These are phyloP conservation scores for Rhizoglyphus robini DNA, from an alignment of 1,140 invertebrate genomes.

Conservation along the genomic window DNA sequence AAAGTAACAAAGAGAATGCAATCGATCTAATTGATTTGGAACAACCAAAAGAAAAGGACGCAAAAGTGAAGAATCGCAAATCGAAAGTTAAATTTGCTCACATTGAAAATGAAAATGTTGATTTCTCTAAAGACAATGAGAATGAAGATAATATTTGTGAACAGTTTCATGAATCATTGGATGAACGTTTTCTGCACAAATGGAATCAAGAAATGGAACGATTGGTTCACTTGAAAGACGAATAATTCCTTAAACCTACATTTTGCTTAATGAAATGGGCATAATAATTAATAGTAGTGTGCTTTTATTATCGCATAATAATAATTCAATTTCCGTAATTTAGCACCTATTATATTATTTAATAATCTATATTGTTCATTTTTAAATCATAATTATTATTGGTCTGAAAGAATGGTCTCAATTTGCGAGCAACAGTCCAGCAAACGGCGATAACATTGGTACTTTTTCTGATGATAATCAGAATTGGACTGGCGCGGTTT, in stretches of 20 bases:
- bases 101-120: neutral
- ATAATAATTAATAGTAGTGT: too few relatives aligned
- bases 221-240: too few relatives aligned
- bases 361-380: too few relatives aligned
- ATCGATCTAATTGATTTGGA: too few relatives aligned
- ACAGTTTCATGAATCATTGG: neutral
- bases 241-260: too few relatives aligned
- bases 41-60: neutral
- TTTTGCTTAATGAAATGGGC: too few relatives aligned
- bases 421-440: slow-evolving; percentile 3
- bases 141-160: neutral
- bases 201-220: neutral
- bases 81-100: neutral
- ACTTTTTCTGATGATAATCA: slow-evolving; percentile 3
- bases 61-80: neutral
- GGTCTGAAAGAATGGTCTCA: neutral
- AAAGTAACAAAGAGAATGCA: neutral
- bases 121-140: too few relatives aligned
- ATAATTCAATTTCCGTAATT: too few relatives aligned
- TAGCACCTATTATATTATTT: too few relatives aligned
- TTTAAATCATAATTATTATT: too few relatives aligned
- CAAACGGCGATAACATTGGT: slow-evolving; percentile 5
- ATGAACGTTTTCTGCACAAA: neutral
- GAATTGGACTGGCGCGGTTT: neutral
- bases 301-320: too few relatives aligned